phyloP scores from a whole-genome alignment of 2,888 invertebrate species.

The Spilosoma lubricipeda region DNA sequence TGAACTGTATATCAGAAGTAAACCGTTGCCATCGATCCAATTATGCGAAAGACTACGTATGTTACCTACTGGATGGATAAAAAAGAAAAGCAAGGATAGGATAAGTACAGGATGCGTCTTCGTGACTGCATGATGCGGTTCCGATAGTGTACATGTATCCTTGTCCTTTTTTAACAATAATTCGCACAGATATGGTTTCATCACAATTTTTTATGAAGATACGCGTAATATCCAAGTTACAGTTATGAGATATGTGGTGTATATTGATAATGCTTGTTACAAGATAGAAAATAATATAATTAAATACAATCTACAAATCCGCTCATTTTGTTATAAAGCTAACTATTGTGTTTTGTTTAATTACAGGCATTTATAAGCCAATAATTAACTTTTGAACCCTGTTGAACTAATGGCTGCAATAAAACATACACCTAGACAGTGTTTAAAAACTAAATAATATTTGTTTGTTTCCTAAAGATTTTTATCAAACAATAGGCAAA shows the following conservation, averaged over 20 bases:
- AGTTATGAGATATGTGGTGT: neutral
- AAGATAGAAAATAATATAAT: slow-evolving; percentile 23
- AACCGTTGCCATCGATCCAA: slow-evolving; percentile 35
- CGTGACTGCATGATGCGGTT: slow-evolving; percentile 34
- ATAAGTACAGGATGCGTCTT: slow-evolving; percentile 34
- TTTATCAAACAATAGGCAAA: slow-evolving; percentile 34
- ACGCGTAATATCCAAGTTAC: neutral
- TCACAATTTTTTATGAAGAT: slow-evolving; percentile 12
- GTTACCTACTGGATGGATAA: slow-evolving; percentile 16
- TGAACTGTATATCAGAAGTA: slow-evolving; percentile 32
- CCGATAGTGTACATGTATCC: slow-evolving; percentile 34
- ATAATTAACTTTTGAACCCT: slow-evolving; percentile 22
- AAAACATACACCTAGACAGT: neutral
- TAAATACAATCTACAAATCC: slow-evolving; percentile 25
- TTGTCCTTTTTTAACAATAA: slow-evolving; percentile 34
- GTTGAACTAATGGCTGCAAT: neutral
- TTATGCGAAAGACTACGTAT: slow-evolving; percentile 33
- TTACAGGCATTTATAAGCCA: neutral
- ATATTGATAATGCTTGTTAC: neutral
- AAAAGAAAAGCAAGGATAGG: slow-evolving; percentile 29
- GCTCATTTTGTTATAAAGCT: slow-evolving; percentile 22
- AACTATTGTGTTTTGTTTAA: slow-evolving; percentile 18
- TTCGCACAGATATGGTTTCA: slow-evolving; percentile 14
- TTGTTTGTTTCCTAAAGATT: slow-evolving; percentile 22
- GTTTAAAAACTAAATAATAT: slow-evolving; percentile 12